Evolutionary conservation across 23 tunicate genomes (phyloP).

Genomic region (Styela plicata): DNA sequence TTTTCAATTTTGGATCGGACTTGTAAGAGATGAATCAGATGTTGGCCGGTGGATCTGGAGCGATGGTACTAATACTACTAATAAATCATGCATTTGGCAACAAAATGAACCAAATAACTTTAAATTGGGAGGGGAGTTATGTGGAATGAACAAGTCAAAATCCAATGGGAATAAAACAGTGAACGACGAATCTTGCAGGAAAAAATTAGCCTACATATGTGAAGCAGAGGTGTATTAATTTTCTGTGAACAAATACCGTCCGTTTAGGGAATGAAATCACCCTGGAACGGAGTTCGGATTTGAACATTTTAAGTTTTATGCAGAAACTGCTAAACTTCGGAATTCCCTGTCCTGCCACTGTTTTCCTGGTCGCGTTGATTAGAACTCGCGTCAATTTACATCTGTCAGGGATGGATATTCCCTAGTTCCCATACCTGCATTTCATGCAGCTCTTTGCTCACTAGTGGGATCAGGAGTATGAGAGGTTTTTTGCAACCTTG

Average conservation of each 20-base stretch:
- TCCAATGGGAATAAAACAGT: not conserved
- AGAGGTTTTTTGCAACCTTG: no score
- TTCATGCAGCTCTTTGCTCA: no score
- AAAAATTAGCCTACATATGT: not conserved
- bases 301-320: not conserved
- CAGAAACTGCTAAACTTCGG: not conserved
- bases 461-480: no score
- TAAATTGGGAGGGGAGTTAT: not conserved
- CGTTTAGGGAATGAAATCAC: no score
- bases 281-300: no score
- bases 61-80: not conserved
- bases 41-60: not conserved
- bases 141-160: not conserved
- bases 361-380: no score
- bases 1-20: not conserved
- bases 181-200: not conserved
- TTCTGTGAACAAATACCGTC: not conserved
- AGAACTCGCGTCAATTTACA: no score
- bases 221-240: not conserved
- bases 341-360: not conserved
- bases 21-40: not conserved
- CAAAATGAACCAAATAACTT: not conserved
- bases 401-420: no score
- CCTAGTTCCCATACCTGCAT: no score
- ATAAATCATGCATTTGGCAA: not conserved